A percentile compares a stretch with the other conserved stretches of the same genome.
These are phyloP conservation scores for Tragelaphus strepsiceros DNA, from an alignment of 2,113 vertebrate genomes.

Conservation along the genomic window DNA sequence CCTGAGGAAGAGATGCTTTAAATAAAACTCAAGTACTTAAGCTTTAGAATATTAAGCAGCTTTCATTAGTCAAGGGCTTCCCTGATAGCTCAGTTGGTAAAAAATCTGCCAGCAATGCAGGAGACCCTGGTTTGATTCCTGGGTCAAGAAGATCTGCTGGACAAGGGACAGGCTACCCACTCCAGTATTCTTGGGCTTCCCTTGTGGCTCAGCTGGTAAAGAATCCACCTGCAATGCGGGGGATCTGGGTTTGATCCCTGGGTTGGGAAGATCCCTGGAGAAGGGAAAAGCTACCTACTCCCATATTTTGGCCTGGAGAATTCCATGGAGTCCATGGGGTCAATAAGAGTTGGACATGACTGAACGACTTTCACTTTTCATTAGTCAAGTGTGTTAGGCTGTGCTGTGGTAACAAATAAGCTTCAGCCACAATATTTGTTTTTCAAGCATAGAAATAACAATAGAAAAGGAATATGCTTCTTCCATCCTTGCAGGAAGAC, in stretches of 20 bases:
- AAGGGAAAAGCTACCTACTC: background rate
- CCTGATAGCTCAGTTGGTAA: background rate
- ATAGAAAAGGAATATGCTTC: background rate
- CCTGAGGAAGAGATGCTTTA: background rate
- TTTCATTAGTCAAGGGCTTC: background rate
- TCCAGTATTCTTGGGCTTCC: background rate
- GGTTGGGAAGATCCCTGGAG: background rate
- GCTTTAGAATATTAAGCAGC: background rate
- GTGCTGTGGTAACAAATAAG: background rate
- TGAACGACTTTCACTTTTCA: background rate
- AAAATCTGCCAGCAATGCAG: background rate
- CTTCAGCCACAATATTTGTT: background rate
- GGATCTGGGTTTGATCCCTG: background rate
- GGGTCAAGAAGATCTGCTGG: background rate
- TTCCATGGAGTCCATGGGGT: background rate
- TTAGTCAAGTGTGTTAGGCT: background rate
- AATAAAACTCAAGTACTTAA: background rate
- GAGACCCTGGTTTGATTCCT: background rate
- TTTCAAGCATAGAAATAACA: background rate
- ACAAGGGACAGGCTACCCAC: background rate
- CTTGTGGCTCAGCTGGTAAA: background rate
- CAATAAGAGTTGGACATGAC: background rate
- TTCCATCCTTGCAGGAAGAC: background rate
- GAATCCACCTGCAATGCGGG: rapidly evolving
- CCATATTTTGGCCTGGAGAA: background rate